Evolutionary conservation across 2,797 vertebrate species (phyloP).

Genomic region (Gobio occitaniae): DNA sequence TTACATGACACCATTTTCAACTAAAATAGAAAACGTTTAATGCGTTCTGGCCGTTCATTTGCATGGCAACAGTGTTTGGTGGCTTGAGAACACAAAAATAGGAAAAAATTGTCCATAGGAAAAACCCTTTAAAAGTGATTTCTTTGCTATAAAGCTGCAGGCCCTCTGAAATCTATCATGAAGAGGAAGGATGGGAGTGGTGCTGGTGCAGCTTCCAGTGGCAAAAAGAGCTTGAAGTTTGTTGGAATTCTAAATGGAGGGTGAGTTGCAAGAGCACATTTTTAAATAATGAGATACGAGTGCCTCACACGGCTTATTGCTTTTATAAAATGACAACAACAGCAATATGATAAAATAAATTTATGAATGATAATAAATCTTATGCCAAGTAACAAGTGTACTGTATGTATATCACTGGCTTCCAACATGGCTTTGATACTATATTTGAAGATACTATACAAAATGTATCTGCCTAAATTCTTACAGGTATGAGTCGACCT

Average conservation of each 20-base stretch:
- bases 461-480: neutral
- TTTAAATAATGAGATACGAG: neutral
- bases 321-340: neutral
- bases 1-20: too few relatives aligned
- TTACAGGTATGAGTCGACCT: conserved; percentile 91
- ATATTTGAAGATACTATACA: neutral
- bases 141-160: conserved; percentile 69
- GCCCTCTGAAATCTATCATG: conserved; percentile 95
- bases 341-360: neutral
- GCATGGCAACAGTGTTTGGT: too few relatives aligned
- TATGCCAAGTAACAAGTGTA: neutral
- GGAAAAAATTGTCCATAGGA: neutral
- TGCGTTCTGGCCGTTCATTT: too few relatives aligned
- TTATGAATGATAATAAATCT: neutral
- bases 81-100: too few relatives aligned
- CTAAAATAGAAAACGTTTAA: too few relatives aligned
- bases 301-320: neutral
- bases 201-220: conserved; percentile 71
- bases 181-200: conserved; percentile 87
- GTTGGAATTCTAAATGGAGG: conserved; percentile 95
- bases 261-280: conserved; percentile 75
- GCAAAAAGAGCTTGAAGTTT: conserved; percentile 94
- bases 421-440: neutral
- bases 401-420: neutral
- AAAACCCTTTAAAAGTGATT: neutral